Evolutionary conservation across 2,797 vertebrate species (phyloP).

Genomic region (Hybognathus amarus): DNA sequence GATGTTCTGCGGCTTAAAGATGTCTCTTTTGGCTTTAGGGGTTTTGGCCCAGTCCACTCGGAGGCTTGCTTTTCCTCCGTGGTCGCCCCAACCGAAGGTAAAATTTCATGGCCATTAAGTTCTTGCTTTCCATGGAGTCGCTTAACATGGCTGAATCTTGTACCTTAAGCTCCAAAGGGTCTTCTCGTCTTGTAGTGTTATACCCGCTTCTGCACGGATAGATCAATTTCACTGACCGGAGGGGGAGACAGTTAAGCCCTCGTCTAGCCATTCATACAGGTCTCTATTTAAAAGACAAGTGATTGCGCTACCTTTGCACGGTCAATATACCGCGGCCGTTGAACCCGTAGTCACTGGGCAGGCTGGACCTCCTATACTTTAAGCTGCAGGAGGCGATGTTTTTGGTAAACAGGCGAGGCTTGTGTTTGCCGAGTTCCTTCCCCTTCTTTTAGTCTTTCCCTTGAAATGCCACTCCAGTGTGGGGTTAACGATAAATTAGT

Average conservation of each 20-base stretch:
- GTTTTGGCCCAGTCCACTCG: constrained; percentile 22
- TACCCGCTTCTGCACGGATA: constrained; percentile 69
- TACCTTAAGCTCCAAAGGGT: constrained; percentile 77
- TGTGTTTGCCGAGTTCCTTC: constrained; percentile 77
- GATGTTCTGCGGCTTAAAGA: constrained; percentile 60
- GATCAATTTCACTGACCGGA: constrained; percentile 72
- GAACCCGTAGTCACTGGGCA: constrained; percentile 71
- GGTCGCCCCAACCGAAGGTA: constrained; percentile 75
- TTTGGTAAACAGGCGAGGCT: constrained; percentile 78
- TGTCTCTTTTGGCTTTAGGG: constrained; percentile 47
- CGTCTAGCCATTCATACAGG: constrained; percentile 72
- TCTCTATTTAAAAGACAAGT: constrained; percentile 77
- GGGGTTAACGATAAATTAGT: constrained; percentile 32
- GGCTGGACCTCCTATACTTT: constrained; percentile 69
- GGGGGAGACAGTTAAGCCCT: constrained; percentile 71
- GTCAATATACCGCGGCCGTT: constrained; percentile 75
- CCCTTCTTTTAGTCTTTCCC: constrained; percentile 64
- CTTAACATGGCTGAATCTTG: not conserved
- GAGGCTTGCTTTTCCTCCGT: constrained; percentile 62
- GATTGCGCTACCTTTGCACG: constrained; percentile 77
- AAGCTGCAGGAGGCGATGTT: constrained; percentile 72
- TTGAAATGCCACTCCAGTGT: constrained; percentile 53
- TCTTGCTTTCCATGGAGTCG: rapidly evolving
- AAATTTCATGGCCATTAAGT: not conserved
- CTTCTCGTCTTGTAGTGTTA: constrained; percentile 73